Conservation (phyloP, 1,140 invertebrate species). For the Nebria ingens region DNA sequence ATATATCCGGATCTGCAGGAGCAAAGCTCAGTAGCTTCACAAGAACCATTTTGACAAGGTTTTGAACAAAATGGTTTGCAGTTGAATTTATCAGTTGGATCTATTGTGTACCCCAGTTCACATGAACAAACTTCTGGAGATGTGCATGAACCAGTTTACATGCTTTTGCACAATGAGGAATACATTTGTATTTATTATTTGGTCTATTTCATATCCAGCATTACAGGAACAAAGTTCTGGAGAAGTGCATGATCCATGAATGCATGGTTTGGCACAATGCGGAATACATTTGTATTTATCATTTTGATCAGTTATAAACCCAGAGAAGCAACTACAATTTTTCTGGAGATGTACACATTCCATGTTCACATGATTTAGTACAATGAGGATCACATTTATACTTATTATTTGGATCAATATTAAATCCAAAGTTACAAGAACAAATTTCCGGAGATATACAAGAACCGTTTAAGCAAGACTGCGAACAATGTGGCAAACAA, state of each 20-base stretch:
- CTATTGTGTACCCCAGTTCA: conserved; percentile 13
- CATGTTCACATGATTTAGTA: conserved; percentile 9
- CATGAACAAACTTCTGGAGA: conserved; percentile 41
- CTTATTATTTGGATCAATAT: conserved; percentile 14
- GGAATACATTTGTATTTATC: conserved; percentile 26
- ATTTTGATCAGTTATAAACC: conserved; percentile 18
- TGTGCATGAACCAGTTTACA: conserved; percentile 45
- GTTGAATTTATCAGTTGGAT: conserved; percentile 19
- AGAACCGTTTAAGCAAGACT: conserved; percentile 16
- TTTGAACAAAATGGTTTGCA: conserved; percentile 35
- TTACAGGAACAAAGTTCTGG: conserved; percentile 26
- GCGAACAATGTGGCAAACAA: conserved; percentile 36
- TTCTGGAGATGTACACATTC: conserved; percentile 24
- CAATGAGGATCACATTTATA: conserved; percentile 21
- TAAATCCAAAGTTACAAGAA: conserved; percentile 22
- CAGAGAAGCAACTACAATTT: conserved; percentile 26
- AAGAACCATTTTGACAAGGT: conserved; percentile 36
- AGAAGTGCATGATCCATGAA: conserved; percentile 14
- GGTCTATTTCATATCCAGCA: conserved; percentile 22
- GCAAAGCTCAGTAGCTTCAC: conserved; percentile 30
- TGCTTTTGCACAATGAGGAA: conserved; percentile 40
- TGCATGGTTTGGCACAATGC: conserved; percentile 20
- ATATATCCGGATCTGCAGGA: conserved; percentile 12
- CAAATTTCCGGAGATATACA: conserved; percentile 26
- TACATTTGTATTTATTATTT: conserved; percentile 25